Percentiles rank a stretch among this genome's conserved stretches.
Conservation (phyloP, 2,888 invertebrate genomes). For the Nephrocerus scutellatus region DNA sequence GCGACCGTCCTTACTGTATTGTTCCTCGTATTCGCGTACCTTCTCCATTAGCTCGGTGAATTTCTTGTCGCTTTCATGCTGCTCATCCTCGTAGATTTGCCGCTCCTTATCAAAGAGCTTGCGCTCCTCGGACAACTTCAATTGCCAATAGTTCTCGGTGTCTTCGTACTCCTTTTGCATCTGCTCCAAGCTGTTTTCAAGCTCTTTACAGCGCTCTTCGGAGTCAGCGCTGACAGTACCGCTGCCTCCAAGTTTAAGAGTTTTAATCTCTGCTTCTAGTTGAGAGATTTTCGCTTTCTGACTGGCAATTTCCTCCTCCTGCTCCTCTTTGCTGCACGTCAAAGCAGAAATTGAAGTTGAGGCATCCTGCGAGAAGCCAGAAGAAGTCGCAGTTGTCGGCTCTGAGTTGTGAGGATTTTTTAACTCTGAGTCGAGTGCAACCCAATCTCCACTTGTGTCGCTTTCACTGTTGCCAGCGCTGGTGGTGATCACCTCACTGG, state of each 20-base stretch:
- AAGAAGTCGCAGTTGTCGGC: slow-evolving; percentile 22
- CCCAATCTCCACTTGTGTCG: slow-evolving; percentile 46
- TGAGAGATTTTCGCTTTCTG: slow-evolving; percentile 36
- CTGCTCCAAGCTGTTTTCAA: slow-evolving; percentile 68
- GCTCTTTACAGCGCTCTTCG: slow-evolving; percentile 55
- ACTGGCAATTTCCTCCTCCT: slow-evolving; percentile 29
- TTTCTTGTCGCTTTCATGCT: slow-evolving; percentile 67
- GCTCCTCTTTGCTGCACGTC: too few relatives aligned
- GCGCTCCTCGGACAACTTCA: slow-evolving; percentile 71
- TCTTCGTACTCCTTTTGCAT: slow-evolving; percentile 72
- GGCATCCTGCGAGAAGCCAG: slow-evolving; percentile 33
- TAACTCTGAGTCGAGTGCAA: slow-evolving; percentile 45
- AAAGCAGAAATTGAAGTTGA: slow-evolving; percentile 28
- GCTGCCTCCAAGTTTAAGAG: background rate
- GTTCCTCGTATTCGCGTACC: slow-evolving; percentile 74
- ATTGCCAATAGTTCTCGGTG: slow-evolving; percentile 81
- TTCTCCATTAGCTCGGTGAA: slow-evolving; percentile 65
- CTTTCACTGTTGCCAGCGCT: slow-evolving; percentile 44
- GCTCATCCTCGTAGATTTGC: slow-evolving; percentile 61
- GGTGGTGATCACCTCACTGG: slow-evolving; percentile 46
- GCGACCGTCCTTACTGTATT: slow-evolving; percentile 55
- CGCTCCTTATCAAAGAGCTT: slow-evolving; percentile 64
- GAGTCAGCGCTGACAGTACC: slow-evolving; percentile 36
- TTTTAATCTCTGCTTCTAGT: slow-evolving; percentile 27
- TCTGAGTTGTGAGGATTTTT: slow-evolving; percentile 27